Evolutionary conservation across 1,140 invertebrate species (phyloP).

Genomic region (Sminthurinus signatus): DNA sequence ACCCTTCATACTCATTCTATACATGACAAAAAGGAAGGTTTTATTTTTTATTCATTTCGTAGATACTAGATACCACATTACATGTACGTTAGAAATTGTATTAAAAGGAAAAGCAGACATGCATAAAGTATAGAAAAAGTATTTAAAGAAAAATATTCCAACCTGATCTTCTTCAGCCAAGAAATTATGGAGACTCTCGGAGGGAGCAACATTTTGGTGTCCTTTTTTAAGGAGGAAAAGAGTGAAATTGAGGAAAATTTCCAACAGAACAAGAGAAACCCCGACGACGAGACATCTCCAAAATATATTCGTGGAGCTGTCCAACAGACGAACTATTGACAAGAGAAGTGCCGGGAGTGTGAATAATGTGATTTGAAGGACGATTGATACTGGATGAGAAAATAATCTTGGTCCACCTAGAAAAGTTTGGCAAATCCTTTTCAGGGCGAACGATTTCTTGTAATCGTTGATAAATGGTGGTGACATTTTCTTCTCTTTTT

Average conservation of each 20-base stretch:
- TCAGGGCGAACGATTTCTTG: constrained; percentile 25
- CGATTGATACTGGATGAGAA: constrained; percentile 5
- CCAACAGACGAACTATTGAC: constrained; percentile 4
- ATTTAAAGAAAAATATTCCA: too few relatives aligned
- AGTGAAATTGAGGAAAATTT: constrained; percentile 12
- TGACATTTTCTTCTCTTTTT: constrained; percentile 18
- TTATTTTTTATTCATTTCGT: too few relatives aligned
- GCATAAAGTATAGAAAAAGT: too few relatives aligned
- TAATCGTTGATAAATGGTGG: constrained; percentile 31
- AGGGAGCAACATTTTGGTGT: neutral
- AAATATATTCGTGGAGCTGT: neutral
- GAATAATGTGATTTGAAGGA: constrained; percentile 24
- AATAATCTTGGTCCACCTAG: constrained; percentile 23
- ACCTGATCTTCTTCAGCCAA: constrained; percentile 20
- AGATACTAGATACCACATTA: too few relatives aligned
- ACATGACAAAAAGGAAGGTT: neutral
- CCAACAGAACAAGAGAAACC: constrained; percentile 11
- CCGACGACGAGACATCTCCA: neutral
- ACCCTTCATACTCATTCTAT: constrained; percentile 26
- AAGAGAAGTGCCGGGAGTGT: constrained; percentile 18
- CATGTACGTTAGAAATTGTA: too few relatives aligned
- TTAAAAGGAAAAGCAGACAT: too few relatives aligned
- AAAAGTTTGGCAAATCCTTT: constrained; percentile 27
- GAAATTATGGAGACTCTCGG: neutral
- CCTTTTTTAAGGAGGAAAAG: constrained; percentile 10